A percentile compares a stretch with the other conserved stretches of the same genome.
Evolutionary conservation across 2,113 vertebrate species (phyloP).

Genomic region (Paralichthys olivaceus): DNA sequence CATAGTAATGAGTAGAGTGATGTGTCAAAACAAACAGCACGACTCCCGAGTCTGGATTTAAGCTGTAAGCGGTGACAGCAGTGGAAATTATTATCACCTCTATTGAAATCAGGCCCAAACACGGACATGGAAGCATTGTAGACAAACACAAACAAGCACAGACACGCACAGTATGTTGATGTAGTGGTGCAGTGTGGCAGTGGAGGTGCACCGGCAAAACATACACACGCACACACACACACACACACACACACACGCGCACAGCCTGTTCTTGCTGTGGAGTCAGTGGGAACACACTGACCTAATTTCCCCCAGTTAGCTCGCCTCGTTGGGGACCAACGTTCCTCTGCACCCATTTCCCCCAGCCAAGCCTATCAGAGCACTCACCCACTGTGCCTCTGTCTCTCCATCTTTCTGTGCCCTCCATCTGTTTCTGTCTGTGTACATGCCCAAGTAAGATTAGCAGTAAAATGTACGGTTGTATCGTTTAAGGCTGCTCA

Average conservation of each 20-base stretch:
- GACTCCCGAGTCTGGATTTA: not conserved
- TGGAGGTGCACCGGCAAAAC: constrained; percentile 51
- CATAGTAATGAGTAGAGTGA: constrained; percentile 22
- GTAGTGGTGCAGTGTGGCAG: constrained; percentile 20
- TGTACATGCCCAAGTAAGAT: constrained; percentile 24
- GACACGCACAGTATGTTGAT: constrained; percentile 36
- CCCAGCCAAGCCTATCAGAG: constrained; percentile 67
- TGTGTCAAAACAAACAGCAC: constrained; percentile 27
- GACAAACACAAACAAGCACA: constrained; percentile 16
- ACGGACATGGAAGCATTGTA: not conserved
- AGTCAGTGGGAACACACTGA: constrained; percentile 80
- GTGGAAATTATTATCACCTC: constrained; percentile 14
- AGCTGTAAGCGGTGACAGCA: not conserved
- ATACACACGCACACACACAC: constrained; percentile 5
- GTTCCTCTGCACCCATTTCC: constrained; percentile 77
- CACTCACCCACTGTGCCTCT: constrained; percentile 53
- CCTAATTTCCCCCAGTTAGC: constrained; percentile 81
- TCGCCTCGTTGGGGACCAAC: constrained; percentile 78
- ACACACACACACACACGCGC: constrained; percentile 18
- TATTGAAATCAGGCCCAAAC: constrained; percentile 1
- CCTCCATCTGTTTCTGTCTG: constrained; percentile 66
- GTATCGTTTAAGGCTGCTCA: constrained; percentile 14
- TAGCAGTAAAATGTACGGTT: constrained; percentile 35
- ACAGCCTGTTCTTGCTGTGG: constrained; percentile 69
- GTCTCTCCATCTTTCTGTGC: constrained; percentile 55